Evolutionary conservation across 1,140 invertebrate species (phyloP), one percentile per base, ranked within the genome.

Genomic region (Conus ventricosus): DNA sequence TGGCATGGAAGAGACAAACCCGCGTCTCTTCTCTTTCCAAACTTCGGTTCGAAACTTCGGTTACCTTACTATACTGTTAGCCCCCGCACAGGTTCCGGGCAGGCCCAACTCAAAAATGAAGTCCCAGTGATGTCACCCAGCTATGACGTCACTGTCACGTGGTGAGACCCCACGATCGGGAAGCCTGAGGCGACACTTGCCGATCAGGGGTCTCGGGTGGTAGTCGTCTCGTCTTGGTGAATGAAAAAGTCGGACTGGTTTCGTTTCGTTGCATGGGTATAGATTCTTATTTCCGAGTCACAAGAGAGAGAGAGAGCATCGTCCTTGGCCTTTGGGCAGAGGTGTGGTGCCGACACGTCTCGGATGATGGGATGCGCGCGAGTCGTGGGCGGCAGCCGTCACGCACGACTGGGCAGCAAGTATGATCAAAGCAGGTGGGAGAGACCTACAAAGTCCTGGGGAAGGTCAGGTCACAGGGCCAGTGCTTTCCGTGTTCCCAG

Each of bases 81-180:
- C 39, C 39, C 39, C 0, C 39, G 39, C 39, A 39, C 39, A 39
- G 39, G 39, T 39, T 39, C 39, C 39, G 39, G 39, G 39, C 39
- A 39, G 39, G 39, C 39, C 39, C 39, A 39, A 39, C 39, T 39
- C 39, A 39, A 39, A 39, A 8, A 60, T 11, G 15, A 60, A 25
- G 54, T 25, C 82, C 15, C n/a, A 25, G 54, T 60, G 25, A n/a
- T 23, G 82, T n/a, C 82, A 54, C 17, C 54, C 82, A 39, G n/a
- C 51, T 23, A 27, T 67, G 82, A 84, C 82, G 82, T 84, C 82
- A 84, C 54, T 4, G 57, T 60, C 82, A 67, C 57, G 57, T 84
- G 82, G 63, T 67, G 25, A 5, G 82, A 63, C 57, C 57, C 82
- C 82, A 55, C 27, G 82, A 84, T 63, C 82, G 82, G 82, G 82